Conservation (phyloP, 2,888 invertebrate species). For the Caenorhabditis afra region DNA sequence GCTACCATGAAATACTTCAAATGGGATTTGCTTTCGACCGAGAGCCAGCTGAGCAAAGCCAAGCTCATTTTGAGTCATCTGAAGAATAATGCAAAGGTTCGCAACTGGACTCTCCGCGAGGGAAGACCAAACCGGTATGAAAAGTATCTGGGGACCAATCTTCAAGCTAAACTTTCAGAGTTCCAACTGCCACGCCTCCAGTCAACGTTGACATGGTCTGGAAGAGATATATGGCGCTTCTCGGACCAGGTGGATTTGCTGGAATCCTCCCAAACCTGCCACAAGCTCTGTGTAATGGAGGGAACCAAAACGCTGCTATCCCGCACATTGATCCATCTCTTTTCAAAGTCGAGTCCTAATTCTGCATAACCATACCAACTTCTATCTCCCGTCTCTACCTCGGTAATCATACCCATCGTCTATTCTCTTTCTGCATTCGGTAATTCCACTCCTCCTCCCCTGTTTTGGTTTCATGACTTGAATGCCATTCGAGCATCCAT, state of each 20-base stretch:
- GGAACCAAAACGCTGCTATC: slow-evolving; percentile 40
- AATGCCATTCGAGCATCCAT: slow-evolving; percentile 51
- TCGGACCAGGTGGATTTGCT: slow-evolving; percentile 74
- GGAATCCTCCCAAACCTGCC: slow-evolving; percentile 64
- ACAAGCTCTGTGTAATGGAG: slow-evolving; percentile 41
- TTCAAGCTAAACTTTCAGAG: slow-evolving; percentile 42
- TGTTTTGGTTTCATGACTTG: slow-evolving; percentile 21
- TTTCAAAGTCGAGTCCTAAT: slow-evolving; percentile 56
- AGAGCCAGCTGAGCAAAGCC: slow-evolving; percentile 77
- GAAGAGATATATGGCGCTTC: slow-evolving; percentile 75
- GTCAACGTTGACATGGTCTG: slow-evolving; percentile 73
- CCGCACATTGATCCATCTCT: slow-evolving; percentile 52
- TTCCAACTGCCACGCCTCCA: slow-evolving; percentile 64
- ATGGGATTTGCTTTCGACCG: slow-evolving; percentile 77
- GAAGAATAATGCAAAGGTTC: slow-evolving; percentile 80
- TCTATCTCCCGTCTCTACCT: not conserved
- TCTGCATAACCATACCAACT: not conserved
- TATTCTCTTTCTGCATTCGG: slow-evolving; percentile 1
- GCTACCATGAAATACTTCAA: slow-evolving; percentile 79
- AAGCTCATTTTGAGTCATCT: slow-evolving; percentile 74
- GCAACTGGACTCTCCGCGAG: slow-evolving; percentile 80
- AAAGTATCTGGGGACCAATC: not conserved
- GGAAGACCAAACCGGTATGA: slow-evolving; percentile 78
- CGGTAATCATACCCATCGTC: not conserved
- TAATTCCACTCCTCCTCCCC: not conserved